These are phyloP conservation scores for Allacma fusca DNA, from an alignment of 2,888 invertebrate species.

Conservation along the genomic window DNA sequence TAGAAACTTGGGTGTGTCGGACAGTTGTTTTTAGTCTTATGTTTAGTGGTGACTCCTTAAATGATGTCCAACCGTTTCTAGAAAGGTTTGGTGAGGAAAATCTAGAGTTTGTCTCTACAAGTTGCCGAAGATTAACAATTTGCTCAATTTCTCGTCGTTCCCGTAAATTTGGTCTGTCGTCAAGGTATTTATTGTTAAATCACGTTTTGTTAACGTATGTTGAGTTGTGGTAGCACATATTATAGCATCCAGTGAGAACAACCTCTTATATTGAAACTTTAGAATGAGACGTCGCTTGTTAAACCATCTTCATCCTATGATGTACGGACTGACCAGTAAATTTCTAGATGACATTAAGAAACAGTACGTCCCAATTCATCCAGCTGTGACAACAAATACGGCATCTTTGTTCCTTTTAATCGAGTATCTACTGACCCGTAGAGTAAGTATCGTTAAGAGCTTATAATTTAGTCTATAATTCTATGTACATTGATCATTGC, in stretches of 20 bases:
- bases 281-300: slow-evolving; percentile 32
- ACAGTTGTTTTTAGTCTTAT: slow-evolving; percentile 47
- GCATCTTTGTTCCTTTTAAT: slow-evolving; percentile 27
- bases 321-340: slow-evolving; percentile 19
- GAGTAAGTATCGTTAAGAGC: too few relatives aligned
- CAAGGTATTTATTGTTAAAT: slow-evolving; percentile 41
- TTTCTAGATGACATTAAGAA: slow-evolving; percentile 3
- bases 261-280: not conserved
- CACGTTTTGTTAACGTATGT: too few relatives aligned
- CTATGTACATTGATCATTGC: too few relatives aligned
- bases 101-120: slow-evolving; percentile 41
- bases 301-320: slow-evolving; percentile 26
- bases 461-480: too few relatives aligned
- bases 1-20: slow-evolving; percentile 50
- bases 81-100: slow-evolving; percentile 33
- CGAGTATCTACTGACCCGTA: slow-evolving; percentile 17
- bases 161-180: slow-evolving; percentile 40
- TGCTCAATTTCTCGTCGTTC: slow-evolving; percentile 26
- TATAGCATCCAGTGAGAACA: too few relatives aligned
- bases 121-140: slow-evolving; percentile 37
- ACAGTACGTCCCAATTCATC: not conserved
- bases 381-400: slow-evolving; percentile 17
- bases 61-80: slow-evolving; percentile 42
- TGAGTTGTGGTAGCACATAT: too few relatives aligned
- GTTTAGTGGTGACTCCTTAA: slow-evolving; percentile 46